phyloP scores from a whole-genome alignment of 2,797 vertebrate species.

The Phrynocephalus forsythii region DNA sequence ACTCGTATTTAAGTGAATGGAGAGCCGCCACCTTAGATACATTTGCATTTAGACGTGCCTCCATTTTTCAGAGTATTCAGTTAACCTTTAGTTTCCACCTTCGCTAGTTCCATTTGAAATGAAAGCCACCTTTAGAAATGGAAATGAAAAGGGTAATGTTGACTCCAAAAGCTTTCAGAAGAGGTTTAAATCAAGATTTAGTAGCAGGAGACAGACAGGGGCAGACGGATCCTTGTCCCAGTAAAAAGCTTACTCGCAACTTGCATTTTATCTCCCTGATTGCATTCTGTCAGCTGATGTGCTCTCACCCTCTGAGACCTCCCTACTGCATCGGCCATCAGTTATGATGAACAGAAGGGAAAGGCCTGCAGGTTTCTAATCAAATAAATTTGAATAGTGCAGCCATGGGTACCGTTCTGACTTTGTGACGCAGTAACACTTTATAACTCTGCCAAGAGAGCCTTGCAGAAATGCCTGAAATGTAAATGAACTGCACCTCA shows the following conservation, averaged over 20 bases:
- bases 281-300: conserved; percentile 33
- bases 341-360: conserved; percentile 34
- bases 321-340: conserved; percentile 34
- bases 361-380: conserved; percentile 41
- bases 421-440: conserved; percentile 28
- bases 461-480: conserved; percentile 40
- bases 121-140: conserved; percentile 42
- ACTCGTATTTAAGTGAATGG: not conserved
- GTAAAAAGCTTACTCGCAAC: conserved; percentile 42
- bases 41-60: conserved; percentile 41
- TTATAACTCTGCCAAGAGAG: conserved; percentile 31
- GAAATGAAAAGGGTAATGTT: conserved; percentile 49
- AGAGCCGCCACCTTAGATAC: conserved; percentile 19
- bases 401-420: conserved; percentile 41
- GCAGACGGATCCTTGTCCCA: conserved; percentile 39
- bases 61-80: conserved; percentile 33
- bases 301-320: conserved; percentile 29
- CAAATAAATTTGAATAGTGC: conserved; percentile 45
- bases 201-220: conserved; percentile 32
- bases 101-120: conserved; percentile 30
- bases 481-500: conserved; percentile 43
- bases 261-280: conserved; percentile 40
- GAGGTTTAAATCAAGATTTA: conserved; percentile 49
- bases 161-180: conserved; percentile 48
- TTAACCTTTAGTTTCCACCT: conserved; percentile 48